Base-by-base conservation (phyloP, 2,797 vertebrate genomes). In the Menidia menidia region DNA sequence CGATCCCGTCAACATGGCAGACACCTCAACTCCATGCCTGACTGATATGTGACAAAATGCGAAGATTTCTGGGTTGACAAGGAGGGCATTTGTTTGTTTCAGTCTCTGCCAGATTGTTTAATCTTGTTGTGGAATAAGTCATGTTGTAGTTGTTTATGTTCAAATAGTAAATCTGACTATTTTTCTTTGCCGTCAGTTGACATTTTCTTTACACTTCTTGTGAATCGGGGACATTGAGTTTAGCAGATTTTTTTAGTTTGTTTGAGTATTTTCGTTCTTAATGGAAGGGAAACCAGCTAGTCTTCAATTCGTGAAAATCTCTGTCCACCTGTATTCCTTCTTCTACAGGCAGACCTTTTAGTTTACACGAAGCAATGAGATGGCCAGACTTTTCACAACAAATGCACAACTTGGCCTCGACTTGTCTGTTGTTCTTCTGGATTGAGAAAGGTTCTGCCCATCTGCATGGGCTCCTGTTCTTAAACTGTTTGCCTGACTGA, bases 21-120 rank as follows among this genome's bases (percentile, higher is more conserved):
- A 67, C 45, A 62, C 54, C 47, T 63, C 60, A 69, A 75, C 64
- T 47, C 18, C 14, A 30, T 13, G 72, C 71, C 76, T 25, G 65
- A 68, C 55, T 60, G 66, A 83, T 75, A 64, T 69, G 53, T 41
- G 55, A 39, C 65, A 58, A 51, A 45, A 57, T 42, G 44, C 11
- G 30, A 43, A 72, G 33, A 35, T 42, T 18, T 56, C 12, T 8
- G 54, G 42, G 56, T 67, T 56, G 32, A n/a, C 3, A 5, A 54
- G 60, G 35, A 54, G 32, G 12, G 9, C 6, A 56, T 59, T 60
- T 51, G 59, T 54, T 55, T 18, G 50, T 57, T 50, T 67, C 78
- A n/a, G 70, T 32, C 60, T 60, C 25, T n/a, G 12, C 0, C 32
- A 44, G 4, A 30, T 18, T 42, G 65, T 79, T 39, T 56, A 60